Evolutionary conservation across 1,140 invertebrate species (phyloP).

Genomic region (Mesaphorura yosii): DNA sequence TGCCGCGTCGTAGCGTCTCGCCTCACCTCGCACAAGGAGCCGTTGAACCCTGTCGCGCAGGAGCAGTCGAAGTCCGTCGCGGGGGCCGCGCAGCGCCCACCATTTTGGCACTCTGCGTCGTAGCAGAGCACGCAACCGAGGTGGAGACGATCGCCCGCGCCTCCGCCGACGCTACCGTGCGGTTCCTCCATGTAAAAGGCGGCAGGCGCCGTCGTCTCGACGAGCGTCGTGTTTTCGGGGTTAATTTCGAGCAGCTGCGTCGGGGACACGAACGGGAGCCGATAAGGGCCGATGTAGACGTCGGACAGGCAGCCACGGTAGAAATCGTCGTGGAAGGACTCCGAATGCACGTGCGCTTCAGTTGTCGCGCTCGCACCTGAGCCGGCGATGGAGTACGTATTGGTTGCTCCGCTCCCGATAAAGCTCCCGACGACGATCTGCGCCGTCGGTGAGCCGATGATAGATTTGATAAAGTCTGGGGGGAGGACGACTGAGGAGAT

Average conservation of each 20-base stretch:
- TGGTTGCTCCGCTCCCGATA: background rate
- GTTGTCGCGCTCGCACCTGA: background rate
- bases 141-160: background rate
- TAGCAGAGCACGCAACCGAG: conserved; percentile 65
- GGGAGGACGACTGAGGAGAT: background rate
- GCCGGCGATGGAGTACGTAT: background rate
- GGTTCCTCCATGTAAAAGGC: conserved; percentile 38
- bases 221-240: conserved; percentile 4
- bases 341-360: conserved; percentile 3
- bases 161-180: conserved; percentile 18
- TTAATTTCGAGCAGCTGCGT: conserved; percentile 31
- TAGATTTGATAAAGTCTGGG: conserved; percentile 1
- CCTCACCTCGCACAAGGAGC: conserved; percentile 54
- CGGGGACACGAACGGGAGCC: conserved; percentile 74
- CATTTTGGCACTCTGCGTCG: conserved; percentile 71
- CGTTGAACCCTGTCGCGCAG: conserved; percentile 65
- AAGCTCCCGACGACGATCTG: conserved; percentile 23
- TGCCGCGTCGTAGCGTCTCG: too few species aligned
- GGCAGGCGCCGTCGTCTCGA: conserved; percentile 23
- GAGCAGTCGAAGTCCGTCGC: conserved; percentile 65
- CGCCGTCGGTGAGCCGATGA: background rate
- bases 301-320: conserved; percentile 84
- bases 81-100: conserved; percentile 64
- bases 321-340: conserved; percentile 32
- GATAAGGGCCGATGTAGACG: conserved; percentile 65